Percentiles rank a stretch among this genome's conserved stretches.
Conservation (phyloP, 2,113 vertebrate genomes). For the Mohoua ochrocephala region DNA sequence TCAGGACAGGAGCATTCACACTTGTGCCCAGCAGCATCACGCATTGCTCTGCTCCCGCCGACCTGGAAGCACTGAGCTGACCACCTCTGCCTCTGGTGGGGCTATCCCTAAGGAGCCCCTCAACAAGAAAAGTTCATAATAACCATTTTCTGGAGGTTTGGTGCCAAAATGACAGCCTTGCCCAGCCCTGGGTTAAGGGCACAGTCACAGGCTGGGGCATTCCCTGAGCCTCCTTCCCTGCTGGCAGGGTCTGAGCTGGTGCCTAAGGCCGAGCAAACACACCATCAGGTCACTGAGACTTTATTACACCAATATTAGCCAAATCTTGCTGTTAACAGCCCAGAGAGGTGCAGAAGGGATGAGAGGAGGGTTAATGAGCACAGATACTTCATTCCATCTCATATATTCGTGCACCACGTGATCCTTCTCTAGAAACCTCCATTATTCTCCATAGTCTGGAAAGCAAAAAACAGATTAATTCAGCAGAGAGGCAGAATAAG, state of each 20-base stretch:
- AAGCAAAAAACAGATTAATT: background rate
- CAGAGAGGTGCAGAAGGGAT: background rate
- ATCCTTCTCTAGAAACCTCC: background rate
- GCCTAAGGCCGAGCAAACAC: background rate
- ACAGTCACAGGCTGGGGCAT: background rate
- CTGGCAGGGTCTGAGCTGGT: background rate
- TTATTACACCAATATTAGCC: background rate
- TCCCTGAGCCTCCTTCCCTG: background rate
- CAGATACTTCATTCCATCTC: background rate
- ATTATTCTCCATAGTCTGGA: background rate
- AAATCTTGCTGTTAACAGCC: background rate
- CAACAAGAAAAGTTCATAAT: accelerated
- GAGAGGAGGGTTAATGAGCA: background rate
- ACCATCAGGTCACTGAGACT: background rate
- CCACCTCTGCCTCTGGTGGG: background rate
- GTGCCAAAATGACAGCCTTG: background rate
- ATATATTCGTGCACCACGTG: accelerated
- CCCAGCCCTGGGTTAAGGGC: background rate
- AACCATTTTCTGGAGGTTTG: background rate
- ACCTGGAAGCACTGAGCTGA: background rate
- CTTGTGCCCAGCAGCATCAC: background rate
- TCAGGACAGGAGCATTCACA: background rate
- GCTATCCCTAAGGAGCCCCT: background rate
- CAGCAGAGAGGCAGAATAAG: background rate
- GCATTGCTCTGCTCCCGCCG: background rate